Base-by-base conservation (phyloP, 2,113 vertebrate species). In the Cheirogaleus medius region DNA sequence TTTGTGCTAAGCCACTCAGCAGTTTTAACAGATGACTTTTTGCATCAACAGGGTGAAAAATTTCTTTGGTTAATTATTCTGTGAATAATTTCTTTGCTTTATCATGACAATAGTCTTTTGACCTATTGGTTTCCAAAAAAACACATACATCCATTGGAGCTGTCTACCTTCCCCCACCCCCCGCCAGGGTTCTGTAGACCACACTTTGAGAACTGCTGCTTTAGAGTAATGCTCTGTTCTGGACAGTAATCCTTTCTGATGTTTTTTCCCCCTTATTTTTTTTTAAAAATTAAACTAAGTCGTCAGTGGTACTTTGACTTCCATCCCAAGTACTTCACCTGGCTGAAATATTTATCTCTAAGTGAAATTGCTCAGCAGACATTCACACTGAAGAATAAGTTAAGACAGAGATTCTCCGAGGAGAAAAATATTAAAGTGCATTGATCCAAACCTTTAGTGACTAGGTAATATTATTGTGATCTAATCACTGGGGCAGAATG, bases 361-460 rank as follows among this genome's bases (percentile, higher is more conserved):
- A 96, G 81, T 64, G 58, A 83, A 83, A 81, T 78, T 25, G 4
- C 29, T 87, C 80, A 58, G n/a, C 39, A 93, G 68, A 87, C 34
- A 29, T 44, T 69, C 83, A 87, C 37, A 76, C 47, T 64, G 90
- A 84, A 95, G 95, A 95, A 47, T 56, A 77, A 92, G 87, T 95
- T 93, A 93, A 92, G 80, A 68, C 74, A 90, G 91, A 21, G 74
- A 49, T 52, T 93, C 73, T 34, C 90, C 0, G 4, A 95, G 77
- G 89, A 92, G 91, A 64, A 52, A 85, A 83, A 52, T 81, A 95
- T 88, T 90, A 95, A 95, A 96, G 82, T 90, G 81, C 95, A 95
- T 90, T 87, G 90, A 95, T 97, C 69, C 66, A 97, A 97, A 91
- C n/a, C 90, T 54, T 82, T 94, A 66, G 83, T 83, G 90, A 95